phyloP scores from a whole-genome alignment of 2,113 vertebrate genomes.

The Felis catus region DNA sequence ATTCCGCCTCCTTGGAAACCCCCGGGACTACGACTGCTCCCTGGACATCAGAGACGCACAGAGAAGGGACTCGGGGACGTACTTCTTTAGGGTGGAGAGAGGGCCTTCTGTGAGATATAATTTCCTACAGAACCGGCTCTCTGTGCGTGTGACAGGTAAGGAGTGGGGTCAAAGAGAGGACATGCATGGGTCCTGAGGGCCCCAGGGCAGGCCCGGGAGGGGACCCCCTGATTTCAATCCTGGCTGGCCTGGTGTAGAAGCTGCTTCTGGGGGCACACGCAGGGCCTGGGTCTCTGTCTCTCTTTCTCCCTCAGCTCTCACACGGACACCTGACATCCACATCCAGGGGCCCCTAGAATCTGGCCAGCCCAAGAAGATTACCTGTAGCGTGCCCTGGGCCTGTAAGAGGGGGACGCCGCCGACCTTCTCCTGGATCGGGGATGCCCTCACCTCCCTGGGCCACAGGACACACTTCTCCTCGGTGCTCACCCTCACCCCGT shows the following conservation, averaged over 20 bases:
- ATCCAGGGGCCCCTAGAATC: background rate
- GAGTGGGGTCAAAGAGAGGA: background rate
- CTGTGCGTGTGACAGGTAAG: background rate
- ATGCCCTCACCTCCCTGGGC: rapidly evolving
- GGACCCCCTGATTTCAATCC: background rate
- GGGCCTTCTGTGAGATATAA: rapidly evolving
- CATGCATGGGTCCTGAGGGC: background rate
- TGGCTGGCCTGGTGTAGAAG: background rate
- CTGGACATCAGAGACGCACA: conserved; percentile 24
- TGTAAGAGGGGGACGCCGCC: background rate
- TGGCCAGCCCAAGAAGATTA: background rate
- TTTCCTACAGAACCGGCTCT: background rate
- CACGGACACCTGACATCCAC: background rate
- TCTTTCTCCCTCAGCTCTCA: background rate
- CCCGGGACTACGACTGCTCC: background rate
- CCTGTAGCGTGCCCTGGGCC: background rate
- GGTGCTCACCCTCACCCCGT: rapidly evolving
- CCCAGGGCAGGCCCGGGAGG: background rate
- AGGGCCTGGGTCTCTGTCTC: background rate
- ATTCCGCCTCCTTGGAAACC: background rate
- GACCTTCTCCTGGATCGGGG: background rate
- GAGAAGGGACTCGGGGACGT: rapidly evolving
- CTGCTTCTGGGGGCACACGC: background rate
- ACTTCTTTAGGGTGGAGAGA: background rate
- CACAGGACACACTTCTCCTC: rapidly evolving